phyloP scores from a whole-genome alignment of 2,797 vertebrate genomes.

The Scolopax bukidnonensis region DNA sequence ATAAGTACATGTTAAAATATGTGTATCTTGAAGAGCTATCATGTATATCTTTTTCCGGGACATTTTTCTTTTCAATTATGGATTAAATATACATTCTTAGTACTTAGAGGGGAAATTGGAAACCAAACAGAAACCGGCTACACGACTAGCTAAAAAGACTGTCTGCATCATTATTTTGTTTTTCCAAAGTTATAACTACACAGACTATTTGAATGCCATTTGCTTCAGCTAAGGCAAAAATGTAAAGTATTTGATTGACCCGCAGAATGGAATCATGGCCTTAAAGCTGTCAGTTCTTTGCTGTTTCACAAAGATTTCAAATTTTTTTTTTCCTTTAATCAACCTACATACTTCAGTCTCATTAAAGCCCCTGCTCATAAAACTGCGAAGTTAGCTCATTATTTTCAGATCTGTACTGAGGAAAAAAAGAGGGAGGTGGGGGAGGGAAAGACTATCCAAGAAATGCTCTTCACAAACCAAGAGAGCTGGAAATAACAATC shows the following conservation, averaged over 20 bases:
- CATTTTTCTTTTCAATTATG: neutral
- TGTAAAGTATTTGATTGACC: neutral
- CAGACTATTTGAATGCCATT: neutral
- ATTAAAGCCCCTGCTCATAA: neutral
- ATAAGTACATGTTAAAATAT: neutral
- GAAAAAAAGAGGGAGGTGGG: neutral
- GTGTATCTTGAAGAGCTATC: neutral
- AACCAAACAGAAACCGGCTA: neutral
- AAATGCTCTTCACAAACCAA: conserved; percentile 9
- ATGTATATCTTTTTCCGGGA: neutral
- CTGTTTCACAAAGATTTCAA: neutral
- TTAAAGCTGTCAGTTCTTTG: neutral
- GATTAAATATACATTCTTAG: neutral
- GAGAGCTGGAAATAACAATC: neutral
- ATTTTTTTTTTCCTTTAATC: neutral
- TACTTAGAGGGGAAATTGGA: neutral
- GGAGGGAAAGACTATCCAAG: neutral
- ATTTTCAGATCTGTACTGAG: neutral
- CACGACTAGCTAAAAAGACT: neutral
- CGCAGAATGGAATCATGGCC: neutral
- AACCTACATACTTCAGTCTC: neutral
- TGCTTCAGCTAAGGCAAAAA: conserved; percentile 1
- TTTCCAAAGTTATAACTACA: neutral
- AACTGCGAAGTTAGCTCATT: neutral
- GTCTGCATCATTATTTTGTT: neutral